Base-by-base conservation (phyloP, 2,113 vertebrate species). In the Ornithorhynchus anatinus region DNA sequence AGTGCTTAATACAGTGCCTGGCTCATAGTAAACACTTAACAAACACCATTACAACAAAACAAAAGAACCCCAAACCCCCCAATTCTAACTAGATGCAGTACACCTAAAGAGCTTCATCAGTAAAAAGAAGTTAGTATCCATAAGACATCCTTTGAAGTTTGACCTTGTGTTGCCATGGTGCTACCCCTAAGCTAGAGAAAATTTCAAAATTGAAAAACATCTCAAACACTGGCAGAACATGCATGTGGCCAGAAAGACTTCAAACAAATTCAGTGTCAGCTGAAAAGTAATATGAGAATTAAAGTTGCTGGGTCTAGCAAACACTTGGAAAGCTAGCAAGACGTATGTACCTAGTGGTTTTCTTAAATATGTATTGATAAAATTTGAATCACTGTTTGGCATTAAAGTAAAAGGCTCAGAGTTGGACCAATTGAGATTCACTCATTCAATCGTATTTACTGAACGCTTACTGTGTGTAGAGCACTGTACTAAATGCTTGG, bases 101-200 rank as follows among this genome's bases (percentile, higher is more conserved):
- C 47, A 17, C 17, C 29, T 27, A 27, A 27, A 48, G 25, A 16
- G 7, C 31, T 29, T 29, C 3, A 12, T 12, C 10, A 3, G 11
- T 2, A 29, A 29, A 50, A 19, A 17, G 29, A 10, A 29, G 23
- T 25, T 29, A 50, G 3, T 17, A 50, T 50, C 31, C 47, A 17
- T 10, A 27, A 17, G n/a, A n/a, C n/a, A 8, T 50, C 16, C 31
- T 19, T 35, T 1, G 0, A 4, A 37, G 4, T 22, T 25, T 1
- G 0, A 8, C 59, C 14, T 3, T 1, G 1, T n/a, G 10, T 33
- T 32, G 19, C 37, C 16, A 45, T 11, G 42, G 17, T 16, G 27
- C 9, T 22, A 27, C 5, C 17, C 22, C n/a, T 2, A 22, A 45
- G 36, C 38, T 25, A 17, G 20, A 62, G 38, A 38, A 2, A 17